These are phyloP conservation scores for Pristionchus japonicus DNA, from an alignment of 2,888 invertebrate genomes.

Conservation along the genomic window DNA sequence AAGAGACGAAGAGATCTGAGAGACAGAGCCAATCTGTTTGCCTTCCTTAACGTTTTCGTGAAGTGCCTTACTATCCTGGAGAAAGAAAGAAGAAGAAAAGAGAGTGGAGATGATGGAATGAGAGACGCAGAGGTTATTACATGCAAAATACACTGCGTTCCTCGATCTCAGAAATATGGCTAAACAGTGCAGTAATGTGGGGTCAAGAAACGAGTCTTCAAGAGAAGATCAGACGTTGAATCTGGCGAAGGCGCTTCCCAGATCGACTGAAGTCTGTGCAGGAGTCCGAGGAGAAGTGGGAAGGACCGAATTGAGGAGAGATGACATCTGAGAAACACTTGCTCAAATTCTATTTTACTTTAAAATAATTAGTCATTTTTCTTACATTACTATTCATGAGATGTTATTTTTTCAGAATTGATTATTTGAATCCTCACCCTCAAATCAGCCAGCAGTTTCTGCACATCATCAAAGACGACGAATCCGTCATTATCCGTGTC, in stretches of 20 bases:
- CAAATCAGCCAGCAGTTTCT: neutral
- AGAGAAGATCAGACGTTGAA: neutral
- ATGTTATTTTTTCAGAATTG: neutral
- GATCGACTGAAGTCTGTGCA: neutral
- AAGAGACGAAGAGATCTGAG: conserved; percentile 15
- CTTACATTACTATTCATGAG: neutral
- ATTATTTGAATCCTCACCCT: neutral
- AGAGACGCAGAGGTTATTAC: conserved; percentile 79
- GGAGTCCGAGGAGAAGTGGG: conserved; percentile 28
- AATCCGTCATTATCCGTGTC: conserved; percentile 68
- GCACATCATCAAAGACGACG: conserved; percentile 60
- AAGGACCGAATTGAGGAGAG: conserved; percentile 43
- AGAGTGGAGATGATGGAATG: conserved; percentile 77
- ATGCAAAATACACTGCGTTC: conserved; percentile 6
- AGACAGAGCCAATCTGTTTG: conserved; percentile 43
- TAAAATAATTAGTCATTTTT: too few species aligned
- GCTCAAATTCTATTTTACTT: too few species aligned
- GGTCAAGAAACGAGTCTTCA: neutral
- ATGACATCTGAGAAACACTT: conserved; percentile 42
- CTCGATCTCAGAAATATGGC: neutral
- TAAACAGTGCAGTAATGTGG: neutral
- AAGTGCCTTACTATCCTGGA: conserved; percentile 40
- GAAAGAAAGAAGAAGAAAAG: conserved; percentile 17
- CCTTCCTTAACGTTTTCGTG: conserved; percentile 1
- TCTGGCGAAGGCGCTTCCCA: neutral